phyloP scores from a whole-genome alignment of 2,888 invertebrate species.

The Leucozona laternaria region DNA sequence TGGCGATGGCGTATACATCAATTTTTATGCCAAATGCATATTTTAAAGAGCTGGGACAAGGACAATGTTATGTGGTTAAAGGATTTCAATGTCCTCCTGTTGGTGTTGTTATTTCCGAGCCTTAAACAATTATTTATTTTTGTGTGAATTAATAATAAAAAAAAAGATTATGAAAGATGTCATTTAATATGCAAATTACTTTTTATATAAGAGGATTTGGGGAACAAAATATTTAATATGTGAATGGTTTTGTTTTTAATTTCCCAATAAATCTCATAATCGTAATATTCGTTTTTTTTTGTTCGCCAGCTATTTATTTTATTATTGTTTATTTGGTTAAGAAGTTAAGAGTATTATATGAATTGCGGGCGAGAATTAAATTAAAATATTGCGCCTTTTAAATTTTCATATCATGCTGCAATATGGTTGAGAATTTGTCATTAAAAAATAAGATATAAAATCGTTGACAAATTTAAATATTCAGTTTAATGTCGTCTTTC shows the following conservation, averaged over 20 bases:
- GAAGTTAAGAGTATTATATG: slow-evolving; percentile 1
- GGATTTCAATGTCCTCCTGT: not conserved
- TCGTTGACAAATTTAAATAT: not conserved
- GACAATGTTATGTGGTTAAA: slow-evolving; percentile 34
- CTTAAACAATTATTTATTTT: slow-evolving; percentile 23
- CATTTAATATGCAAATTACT: slow-evolving; percentile 70
- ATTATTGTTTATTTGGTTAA: not conserved
- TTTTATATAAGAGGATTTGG: slow-evolving; percentile 53
- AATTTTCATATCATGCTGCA: not conserved
- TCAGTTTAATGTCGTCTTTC: not conserved
- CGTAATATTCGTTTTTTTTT: too few relatives aligned
- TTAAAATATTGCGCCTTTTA: not conserved
- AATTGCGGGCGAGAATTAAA: not conserved
- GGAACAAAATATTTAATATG: not conserved
- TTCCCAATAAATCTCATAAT: slow-evolving; percentile 27
- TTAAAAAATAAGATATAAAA: too few relatives aligned
- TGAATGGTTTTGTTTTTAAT: slow-evolving; percentile 5
- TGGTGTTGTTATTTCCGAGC: not conserved
- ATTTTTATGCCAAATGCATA: slow-evolving; percentile 70
- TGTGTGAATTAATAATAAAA: slow-evolving; percentile 1
- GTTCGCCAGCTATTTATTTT: not conserved
- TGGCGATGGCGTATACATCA: slow-evolving; percentile 35
- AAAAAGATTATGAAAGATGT: slow-evolving; percentile 41
- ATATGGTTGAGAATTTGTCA: not conserved
- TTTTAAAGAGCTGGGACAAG: slow-evolving; percentile 47